phyloP scores from a whole-genome alignment of 2,888 invertebrate genomes.

The Colletes collaris region DNA sequence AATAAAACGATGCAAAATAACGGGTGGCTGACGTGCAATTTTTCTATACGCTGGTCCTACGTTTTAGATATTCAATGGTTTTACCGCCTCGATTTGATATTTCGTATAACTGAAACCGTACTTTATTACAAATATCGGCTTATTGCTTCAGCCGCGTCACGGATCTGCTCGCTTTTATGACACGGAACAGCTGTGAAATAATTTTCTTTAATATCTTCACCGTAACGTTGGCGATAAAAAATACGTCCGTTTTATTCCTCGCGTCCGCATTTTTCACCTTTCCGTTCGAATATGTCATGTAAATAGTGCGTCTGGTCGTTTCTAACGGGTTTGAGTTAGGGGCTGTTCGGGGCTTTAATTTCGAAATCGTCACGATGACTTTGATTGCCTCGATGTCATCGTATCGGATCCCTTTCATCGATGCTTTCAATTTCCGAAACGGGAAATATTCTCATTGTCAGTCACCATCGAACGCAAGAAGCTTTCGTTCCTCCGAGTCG shows the following conservation, averaged over 20 bases:
- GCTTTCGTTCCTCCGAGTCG: too few relatives aligned
- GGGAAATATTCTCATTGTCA: too few relatives aligned
- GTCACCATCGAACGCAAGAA: too few relatives aligned
- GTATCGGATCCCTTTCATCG: too few relatives aligned
- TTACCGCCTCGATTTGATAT: slow-evolving; percentile 1
- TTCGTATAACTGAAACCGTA: neutral
- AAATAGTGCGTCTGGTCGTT: neutral
- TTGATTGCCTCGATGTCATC: too few relatives aligned
- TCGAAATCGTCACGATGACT: too few relatives aligned
- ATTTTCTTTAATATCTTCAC: slow-evolving; percentile 39
- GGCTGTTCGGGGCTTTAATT: neutral
- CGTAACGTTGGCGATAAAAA: slow-evolving; percentile 35
- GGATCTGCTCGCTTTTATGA: slow-evolving; percentile 28
- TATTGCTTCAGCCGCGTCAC: slow-evolving; percentile 21
- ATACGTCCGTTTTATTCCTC: slow-evolving; percentile 27
- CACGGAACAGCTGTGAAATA: slow-evolving; percentile 42
- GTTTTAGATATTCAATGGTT: neutral
- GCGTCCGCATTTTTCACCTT: slow-evolving; percentile 6
- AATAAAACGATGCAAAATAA: too few relatives aligned
- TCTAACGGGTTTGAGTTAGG: neutral
- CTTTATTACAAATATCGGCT: slow-evolving; percentile 25
- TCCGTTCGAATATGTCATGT: neutral
- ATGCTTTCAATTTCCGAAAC: too few relatives aligned
- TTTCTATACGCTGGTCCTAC: too few relatives aligned
- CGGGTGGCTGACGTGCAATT: too few relatives aligned